Base-by-base conservation (phyloP, 2,888 invertebrate species). In the Pteria penguin region DNA sequence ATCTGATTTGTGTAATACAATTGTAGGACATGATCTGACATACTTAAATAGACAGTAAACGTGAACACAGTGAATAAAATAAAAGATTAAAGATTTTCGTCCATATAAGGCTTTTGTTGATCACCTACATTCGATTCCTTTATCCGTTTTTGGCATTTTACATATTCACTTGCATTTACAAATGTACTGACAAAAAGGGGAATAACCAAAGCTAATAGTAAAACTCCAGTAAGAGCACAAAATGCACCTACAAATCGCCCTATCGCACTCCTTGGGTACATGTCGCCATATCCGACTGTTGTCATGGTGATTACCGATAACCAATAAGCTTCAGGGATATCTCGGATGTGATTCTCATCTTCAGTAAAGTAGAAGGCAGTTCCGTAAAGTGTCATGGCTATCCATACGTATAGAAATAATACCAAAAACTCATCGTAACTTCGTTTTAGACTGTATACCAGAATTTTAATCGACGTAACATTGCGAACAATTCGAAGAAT, bases 281-380 rank as follows among this genome's bases (percentile, higher is more conserved):
- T 22, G 29, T 66, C 66, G 18, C 66, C 66, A 26, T 66, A 66
- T n/a, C 66, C 66, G 22, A 66, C 66, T 1, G 66, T 66, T 45
- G 66, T 66, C 45, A 66, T 45, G 5, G 66, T 36, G 11, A 66
- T 29, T 22, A 66, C n/a, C 14, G 66, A 45, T 52, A 45, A 66
- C 27, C 52, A 66, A n/a, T 27, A 45, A 1, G 45, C 66, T 45
- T 36, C 26, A 2, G 66, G 66, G 18, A 66, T 66, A 45, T 36
- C 27, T 66, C 14, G 5, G 3, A 66, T 36, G 5, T 11, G 8
- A n/a, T 11, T 36, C 14, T 36, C 52, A 14, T 26, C 27, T 45
- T 66, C 66, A 4, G 52, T 5, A 26, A 36, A 45, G 29, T 24
- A 66, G 29, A 66, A 27, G 4, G 52, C n/a, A 45, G 14, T 52